Evolutionary conservation across 2,113 vertebrate genomes (phyloP).

Genomic region (Cyphomyrus plagiostoma): DNA sequence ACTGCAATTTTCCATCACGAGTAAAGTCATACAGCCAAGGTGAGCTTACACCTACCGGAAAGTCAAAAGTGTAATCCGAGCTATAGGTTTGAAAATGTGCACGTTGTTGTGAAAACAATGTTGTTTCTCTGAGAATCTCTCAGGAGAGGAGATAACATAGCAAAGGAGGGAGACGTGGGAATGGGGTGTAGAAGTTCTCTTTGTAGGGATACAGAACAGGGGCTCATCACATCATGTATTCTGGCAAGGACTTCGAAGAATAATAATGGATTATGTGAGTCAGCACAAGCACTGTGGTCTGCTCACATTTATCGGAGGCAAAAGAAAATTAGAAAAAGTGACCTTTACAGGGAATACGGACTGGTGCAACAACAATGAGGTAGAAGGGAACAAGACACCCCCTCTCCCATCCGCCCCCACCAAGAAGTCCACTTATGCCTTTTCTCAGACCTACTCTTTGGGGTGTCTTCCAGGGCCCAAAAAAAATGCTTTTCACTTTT

Average conservation of each 20-base stretch:
- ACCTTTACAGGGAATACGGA: background rate
- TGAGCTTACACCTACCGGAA: background rate
- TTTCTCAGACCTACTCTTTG: background rate
- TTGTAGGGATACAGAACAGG: background rate
- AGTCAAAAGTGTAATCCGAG: background rate
- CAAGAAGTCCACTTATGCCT: background rate
- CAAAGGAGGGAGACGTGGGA: background rate
- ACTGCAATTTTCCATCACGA: background rate
- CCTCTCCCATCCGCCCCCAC: background rate
- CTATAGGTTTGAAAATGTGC: background rate
- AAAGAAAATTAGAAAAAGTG: background rate
- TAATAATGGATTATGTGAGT: background rate
- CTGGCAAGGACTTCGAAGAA: background rate
- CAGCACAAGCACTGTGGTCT: background rate
- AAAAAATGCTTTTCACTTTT: conserved; percentile 6
- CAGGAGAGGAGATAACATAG: background rate
- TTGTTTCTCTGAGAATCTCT: background rate
- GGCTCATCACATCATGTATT: background rate
- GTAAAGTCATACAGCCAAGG: no score
- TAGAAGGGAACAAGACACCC: background rate
- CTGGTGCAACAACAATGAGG: background rate
- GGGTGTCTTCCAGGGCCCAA: background rate
- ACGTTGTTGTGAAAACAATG: background rate
- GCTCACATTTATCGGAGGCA: background rate
- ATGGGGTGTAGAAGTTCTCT: background rate